Conservation (phyloP, 23 tunicate species). For the Styela plicata region DNA sequence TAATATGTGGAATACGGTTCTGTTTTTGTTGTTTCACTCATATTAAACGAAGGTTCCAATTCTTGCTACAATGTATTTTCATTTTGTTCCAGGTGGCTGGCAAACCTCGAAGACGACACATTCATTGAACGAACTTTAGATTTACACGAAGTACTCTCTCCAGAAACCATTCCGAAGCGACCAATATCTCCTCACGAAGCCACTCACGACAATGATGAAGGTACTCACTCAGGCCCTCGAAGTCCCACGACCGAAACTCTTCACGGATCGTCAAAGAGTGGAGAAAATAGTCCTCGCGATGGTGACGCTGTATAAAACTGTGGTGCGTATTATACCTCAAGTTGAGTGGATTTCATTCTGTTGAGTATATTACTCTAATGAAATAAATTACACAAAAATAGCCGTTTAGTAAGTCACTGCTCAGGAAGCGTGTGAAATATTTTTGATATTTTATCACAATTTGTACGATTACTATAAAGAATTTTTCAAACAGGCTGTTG, state of each 20-base stretch:
- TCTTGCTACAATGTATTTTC: neutral
- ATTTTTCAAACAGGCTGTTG: no score
- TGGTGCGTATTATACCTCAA: no score
- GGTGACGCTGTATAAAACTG: neutral
- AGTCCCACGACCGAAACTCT: constrained; percentile 1
- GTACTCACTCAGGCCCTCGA: neutral
- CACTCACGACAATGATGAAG: neutral
- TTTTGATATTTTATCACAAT: no score
- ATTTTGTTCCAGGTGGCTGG: constrained; percentile 59
- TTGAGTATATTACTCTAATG: neutral
- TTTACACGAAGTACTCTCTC: neutral
- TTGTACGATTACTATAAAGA: no score
- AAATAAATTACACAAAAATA: no score
- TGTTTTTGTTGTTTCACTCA: no score
- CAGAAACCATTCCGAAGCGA: constrained; percentile 21
- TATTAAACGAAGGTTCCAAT: no score
- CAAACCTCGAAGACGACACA: constrained; percentile 72
- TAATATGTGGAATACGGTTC: no score
- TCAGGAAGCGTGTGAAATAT: no score
- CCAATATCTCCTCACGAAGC: neutral
- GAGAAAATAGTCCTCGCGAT: neutral
- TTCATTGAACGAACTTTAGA: constrained; percentile 74
- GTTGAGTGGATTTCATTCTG: neutral
- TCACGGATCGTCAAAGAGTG: constrained; percentile 15
- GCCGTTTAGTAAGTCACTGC: no score